A percentile compares a stretch with the other conserved stretches of the same genome.
Conservation (phyloP, 1,140 invertebrate species). For the Trigoniulus corallinus region DNA sequence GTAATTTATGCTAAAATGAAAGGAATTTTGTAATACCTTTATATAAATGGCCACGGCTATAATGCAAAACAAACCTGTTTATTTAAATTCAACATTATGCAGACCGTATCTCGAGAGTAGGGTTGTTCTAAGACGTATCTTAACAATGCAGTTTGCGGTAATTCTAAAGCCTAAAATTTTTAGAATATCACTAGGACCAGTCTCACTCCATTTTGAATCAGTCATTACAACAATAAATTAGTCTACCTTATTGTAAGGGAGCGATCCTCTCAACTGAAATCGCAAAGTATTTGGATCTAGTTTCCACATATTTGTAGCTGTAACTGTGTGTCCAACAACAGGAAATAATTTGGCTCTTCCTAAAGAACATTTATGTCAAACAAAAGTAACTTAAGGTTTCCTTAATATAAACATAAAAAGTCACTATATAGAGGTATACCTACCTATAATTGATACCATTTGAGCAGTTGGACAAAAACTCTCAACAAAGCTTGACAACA, state of each 20-base stretch:
- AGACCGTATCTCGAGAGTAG: constrained; percentile 91
- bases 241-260: constrained; percentile 66
- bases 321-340: constrained; percentile 78
- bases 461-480: constrained; percentile 80
- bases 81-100: constrained; percentile 79
- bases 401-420: too few species aligned
- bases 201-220: background rate
- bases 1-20: constrained; percentile 53
- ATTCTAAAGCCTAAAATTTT: constrained; percentile 43
- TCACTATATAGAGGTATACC: constrained; percentile 4
- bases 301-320: constrained; percentile 55
- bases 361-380: too few species aligned
- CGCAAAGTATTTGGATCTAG: constrained; percentile 69
- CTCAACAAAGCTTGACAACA: constrained; percentile 76
- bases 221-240: background rate
- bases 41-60: background rate
- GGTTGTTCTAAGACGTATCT: constrained; percentile 86
- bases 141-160: constrained; percentile 72
- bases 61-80: constrained; percentile 43
- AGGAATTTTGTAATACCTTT: background rate
- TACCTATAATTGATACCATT: constrained; percentile 75
- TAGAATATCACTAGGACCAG: too few species aligned
- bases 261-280: constrained; percentile 73
- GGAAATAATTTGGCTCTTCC: constrained; percentile 78
- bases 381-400: too few species aligned